These are phyloP conservation scores for Papilio elwesi DNA, from an alignment of 2,888 invertebrate genomes.

Conservation along the genomic window DNA sequence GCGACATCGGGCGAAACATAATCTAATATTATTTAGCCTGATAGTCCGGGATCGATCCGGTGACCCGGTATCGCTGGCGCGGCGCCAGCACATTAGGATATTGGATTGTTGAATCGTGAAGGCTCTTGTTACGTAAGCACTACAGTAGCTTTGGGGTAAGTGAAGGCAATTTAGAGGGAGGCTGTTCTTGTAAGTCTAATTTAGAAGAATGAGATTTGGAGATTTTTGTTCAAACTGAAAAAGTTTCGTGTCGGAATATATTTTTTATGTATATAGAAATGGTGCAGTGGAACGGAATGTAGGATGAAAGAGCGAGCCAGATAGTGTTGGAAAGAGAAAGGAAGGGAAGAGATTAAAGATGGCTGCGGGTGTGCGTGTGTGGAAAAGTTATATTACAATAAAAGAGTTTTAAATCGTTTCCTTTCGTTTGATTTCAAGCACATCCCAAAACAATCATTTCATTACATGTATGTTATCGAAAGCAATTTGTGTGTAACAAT, in stretches of 20 bases:
- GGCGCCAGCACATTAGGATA: conserved; percentile 31
- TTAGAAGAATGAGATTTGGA: not conserved
- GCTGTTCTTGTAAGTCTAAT: not conserved
- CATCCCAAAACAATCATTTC: too few relatives aligned
- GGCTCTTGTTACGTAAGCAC: conserved; percentile 21
- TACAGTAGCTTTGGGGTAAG: not conserved
- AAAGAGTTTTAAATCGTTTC: too few relatives aligned
- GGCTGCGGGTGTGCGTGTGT: too few relatives aligned
- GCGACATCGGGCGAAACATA: conserved; percentile 1
- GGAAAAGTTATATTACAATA: too few relatives aligned
- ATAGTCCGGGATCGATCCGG: conserved; percentile 21
- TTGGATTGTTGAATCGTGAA: conserved; percentile 26
- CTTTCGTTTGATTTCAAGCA: too few relatives aligned
- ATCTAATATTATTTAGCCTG: conserved; percentile 19
- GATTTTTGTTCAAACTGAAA: not conserved
- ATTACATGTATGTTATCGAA: too few relatives aligned
- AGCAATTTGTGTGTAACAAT: too few relatives aligned
- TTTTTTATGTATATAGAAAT: too few relatives aligned
- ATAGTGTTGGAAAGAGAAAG: too few relatives aligned
- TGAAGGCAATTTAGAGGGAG: conserved; percentile 20
- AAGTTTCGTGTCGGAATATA: conserved; percentile 2
- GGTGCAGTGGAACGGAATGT: too few relatives aligned
- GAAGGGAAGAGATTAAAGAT: too few relatives aligned
- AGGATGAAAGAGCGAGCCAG: too few relatives aligned
- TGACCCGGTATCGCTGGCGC: conserved; percentile 30